Percentiles rank a stretch among this genome's conserved stretches.
phyloP scores from a whole-genome alignment of 2,888 invertebrate genomes.

The Cheilosia vulpina region DNA sequence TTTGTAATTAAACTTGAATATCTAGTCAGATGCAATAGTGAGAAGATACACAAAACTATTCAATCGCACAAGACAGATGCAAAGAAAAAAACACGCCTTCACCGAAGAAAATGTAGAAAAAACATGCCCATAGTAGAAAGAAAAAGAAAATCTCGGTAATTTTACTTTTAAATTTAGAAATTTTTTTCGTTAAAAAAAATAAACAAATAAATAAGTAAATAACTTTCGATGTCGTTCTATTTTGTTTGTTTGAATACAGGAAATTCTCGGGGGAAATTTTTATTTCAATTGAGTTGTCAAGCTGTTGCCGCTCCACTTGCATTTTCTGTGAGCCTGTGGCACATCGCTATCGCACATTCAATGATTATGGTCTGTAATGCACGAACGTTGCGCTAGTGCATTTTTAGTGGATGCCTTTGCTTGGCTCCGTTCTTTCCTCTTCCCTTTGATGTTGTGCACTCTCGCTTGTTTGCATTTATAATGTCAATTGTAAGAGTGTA shows the following conservation, averaged over 20 bases:
- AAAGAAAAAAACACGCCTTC: neutral
- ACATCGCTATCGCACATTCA: neutral
- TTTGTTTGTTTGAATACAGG: conserved; percentile 46
- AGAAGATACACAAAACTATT: conserved; percentile 38
- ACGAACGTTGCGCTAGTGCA: neutral
- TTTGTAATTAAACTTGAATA: conserved; percentile 57
- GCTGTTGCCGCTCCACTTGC: conserved; percentile 19
- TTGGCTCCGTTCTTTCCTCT: no score
- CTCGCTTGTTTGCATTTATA: no score
- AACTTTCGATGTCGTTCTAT: conserved; percentile 51
- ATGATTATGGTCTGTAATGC: neutral
- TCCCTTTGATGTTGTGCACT: no score
- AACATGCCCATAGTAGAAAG: conserved; percentile 40
- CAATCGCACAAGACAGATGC: conserved; percentile 8
- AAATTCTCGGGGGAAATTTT: conserved; percentile 37
- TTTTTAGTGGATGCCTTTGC: no score
- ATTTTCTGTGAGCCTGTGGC: conserved; percentile 7
- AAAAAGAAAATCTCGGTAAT: conserved; percentile 41
- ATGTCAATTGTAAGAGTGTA: no score
- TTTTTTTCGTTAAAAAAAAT: conserved; percentile 21
- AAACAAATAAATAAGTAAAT: neutral
- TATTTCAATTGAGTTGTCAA: conserved; percentile 5
- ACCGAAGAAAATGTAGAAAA: conserved; percentile 15
- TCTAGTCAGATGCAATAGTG: conserved; percentile 49
- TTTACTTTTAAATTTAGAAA: conserved; percentile 64